Evolutionary conservation across 1,140 invertebrate genomes (phyloP).

Genomic region (Leptoteleia sp.): DNA sequence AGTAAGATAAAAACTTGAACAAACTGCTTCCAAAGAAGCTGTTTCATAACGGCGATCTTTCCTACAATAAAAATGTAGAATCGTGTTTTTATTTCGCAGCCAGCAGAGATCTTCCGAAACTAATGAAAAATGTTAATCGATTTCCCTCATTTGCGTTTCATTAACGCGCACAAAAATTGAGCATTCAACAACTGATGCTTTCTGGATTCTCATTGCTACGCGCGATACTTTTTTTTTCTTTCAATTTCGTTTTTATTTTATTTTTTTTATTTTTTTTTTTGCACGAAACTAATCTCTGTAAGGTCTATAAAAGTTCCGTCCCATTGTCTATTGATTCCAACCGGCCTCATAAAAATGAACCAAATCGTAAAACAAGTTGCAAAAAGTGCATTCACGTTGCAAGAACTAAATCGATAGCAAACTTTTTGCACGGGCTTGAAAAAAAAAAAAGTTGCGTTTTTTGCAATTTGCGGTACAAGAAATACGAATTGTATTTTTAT

Average conservation of each 20-base stretch:
- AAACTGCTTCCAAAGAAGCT: constrained; percentile 27
- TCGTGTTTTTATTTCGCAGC: constrained; percentile 30
- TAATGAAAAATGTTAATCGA: constrained; percentile 1
- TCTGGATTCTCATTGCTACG: background rate
- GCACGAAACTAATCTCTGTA: constrained; percentile 49
- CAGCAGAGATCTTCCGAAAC: background rate
- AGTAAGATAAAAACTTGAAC: constrained; percentile 42
- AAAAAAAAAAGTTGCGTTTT: constrained; percentile 30
- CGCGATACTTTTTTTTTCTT: background rate
- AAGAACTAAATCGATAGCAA: constrained; percentile 49
- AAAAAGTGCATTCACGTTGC: constrained; percentile 53
- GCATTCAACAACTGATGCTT: constrained; percentile 2
- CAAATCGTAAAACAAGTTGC: constrained; percentile 63
- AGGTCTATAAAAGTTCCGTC: constrained; percentile 58
- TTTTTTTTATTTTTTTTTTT: constrained; percentile 23
- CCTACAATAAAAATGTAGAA: constrained; percentile 25
- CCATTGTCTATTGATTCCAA: constrained; percentile 62
- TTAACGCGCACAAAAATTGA: background rate
- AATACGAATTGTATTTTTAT: background rate
- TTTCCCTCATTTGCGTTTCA: constrained; percentile 6
- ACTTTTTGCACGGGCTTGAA: constrained; percentile 28
- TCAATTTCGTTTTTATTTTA: constrained; percentile 4
- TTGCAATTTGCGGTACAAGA: constrained; percentile 17
- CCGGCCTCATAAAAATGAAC: constrained; percentile 57
- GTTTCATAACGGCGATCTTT: constrained; percentile 34